Conservation (phyloP, 2,797 vertebrate species). For the Gambelia wislizenii region DNA sequence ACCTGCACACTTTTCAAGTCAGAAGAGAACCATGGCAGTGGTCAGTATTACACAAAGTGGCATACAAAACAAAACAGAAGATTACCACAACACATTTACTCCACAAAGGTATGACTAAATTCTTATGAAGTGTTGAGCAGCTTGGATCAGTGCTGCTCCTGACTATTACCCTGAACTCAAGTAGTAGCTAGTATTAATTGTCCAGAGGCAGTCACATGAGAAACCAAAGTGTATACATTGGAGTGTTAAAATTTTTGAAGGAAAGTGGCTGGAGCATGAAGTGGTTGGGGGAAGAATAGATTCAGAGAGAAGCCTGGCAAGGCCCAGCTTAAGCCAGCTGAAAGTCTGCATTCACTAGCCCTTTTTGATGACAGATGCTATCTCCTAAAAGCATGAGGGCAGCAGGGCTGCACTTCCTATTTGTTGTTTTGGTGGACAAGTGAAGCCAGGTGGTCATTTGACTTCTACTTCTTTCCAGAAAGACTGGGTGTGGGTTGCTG, state of each 20-base stretch:
- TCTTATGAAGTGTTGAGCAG: not conserved
- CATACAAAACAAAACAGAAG: not conserved
- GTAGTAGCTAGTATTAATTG: not conserved
- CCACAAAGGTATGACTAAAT: not conserved
- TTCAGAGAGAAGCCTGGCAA: not conserved
- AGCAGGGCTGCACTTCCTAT: not conserved
- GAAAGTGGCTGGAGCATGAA: not conserved
- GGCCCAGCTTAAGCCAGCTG: not conserved
- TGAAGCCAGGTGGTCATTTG: not conserved
- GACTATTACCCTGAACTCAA: not conserved
- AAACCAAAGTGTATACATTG: not conserved
- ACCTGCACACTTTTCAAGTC: not conserved
- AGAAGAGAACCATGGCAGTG: not conserved
- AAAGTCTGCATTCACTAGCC: not conserved
- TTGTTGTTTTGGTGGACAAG: not conserved
- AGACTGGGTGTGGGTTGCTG: not conserved
- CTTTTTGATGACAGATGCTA: not conserved
- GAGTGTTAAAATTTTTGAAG: not conserved
- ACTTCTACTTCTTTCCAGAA: not conserved
- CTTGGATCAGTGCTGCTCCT: not conserved
- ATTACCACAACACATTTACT: not conserved
- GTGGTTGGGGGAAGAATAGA: not conserved
- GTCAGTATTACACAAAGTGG: not conserved
- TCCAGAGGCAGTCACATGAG: not conserved
- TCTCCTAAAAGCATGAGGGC: not conserved